Percentiles rank a stretch among this genome's conserved stretches.
Conservation (phyloP, 2,113 vertebrate genomes). For the Sminthopsis crassicaudata region DNA sequence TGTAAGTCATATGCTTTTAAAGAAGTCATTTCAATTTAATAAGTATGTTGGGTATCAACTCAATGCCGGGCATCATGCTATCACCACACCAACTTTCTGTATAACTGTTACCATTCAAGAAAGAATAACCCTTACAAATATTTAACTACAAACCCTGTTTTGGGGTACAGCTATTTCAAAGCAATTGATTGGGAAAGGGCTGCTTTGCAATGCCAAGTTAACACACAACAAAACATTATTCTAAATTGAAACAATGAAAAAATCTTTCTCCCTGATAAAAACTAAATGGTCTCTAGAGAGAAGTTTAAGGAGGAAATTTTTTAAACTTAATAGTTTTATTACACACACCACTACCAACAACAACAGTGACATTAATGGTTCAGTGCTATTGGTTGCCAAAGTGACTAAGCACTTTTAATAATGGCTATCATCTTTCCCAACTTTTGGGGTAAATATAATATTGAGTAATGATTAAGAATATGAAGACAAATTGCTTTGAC, state of each 20-base stretch:
- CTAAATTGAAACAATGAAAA: not conserved
- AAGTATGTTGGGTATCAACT: not conserved
- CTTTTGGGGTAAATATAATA: not conserved
- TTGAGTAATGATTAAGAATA: not conserved
- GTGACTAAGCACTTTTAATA: slow-evolving; percentile 2
- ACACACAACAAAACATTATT: not conserved
- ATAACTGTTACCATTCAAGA: not conserved
- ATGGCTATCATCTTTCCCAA: not conserved
- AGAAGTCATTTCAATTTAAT: not conserved
- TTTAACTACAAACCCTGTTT: not conserved
- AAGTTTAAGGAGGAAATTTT: not conserved
- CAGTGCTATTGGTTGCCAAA: not conserved
- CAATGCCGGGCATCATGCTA: not conserved
- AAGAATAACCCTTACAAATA: not conserved
- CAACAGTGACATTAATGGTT: not conserved
- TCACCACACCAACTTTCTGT: not conserved
- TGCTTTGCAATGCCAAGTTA: not conserved
- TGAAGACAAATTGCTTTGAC: not conserved
- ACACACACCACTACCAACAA: not conserved
- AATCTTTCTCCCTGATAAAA: not conserved
- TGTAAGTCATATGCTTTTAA: not conserved
- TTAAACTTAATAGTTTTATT: not conserved
- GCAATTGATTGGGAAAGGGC: not conserved
- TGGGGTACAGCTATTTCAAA: not conserved
- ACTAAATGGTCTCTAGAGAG: not conserved